These are phyloP conservation scores for Seriola aureovittata DNA, from an alignment of 2,113 vertebrate genomes.

Conservation along the genomic window DNA sequence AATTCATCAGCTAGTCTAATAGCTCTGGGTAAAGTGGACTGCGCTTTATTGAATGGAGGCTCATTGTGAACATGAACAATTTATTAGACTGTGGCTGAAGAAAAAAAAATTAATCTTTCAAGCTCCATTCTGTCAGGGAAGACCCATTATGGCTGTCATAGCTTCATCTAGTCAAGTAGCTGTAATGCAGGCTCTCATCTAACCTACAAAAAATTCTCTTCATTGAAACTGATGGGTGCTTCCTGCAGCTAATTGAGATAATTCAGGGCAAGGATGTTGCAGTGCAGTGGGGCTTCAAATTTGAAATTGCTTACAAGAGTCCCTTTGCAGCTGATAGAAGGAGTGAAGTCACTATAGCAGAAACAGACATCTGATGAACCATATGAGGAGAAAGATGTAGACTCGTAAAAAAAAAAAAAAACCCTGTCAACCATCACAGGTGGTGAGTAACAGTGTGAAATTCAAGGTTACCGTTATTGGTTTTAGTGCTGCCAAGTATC, in stretches of 20 bases:
- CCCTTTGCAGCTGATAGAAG: background rate
- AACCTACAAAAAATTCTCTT: constrained; percentile 9
- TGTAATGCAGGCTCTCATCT: constrained; percentile 14
- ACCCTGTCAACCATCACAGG: background rate
- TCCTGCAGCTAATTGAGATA: constrained; percentile 1
- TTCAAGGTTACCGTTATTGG: constrained; percentile 89
- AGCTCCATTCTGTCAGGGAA: background rate
- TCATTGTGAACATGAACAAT: background rate
- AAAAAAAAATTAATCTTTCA: background rate
- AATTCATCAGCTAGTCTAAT: constrained; percentile 11
- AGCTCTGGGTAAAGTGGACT: constrained; percentile 12
- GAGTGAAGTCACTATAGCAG: background rate
- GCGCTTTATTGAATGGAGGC: background rate
- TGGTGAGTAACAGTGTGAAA: background rate
- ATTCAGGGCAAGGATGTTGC: constrained; percentile 6
- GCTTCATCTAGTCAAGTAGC: constrained; percentile 28
- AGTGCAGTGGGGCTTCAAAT: constrained; percentile 4
- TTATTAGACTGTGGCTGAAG: background rate
- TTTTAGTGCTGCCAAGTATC: constrained; percentile 94
- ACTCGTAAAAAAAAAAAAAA: too few species aligned
- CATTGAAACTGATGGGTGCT: constrained; percentile 18
- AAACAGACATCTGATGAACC: background rate
- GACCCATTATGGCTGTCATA: constrained; percentile 8
- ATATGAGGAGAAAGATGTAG: too few species aligned
- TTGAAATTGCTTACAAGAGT: constrained; percentile 12